phyloP scores from a whole-genome alignment of 2,797 vertebrate genomes.

The Jordanella pulchra region DNA sequence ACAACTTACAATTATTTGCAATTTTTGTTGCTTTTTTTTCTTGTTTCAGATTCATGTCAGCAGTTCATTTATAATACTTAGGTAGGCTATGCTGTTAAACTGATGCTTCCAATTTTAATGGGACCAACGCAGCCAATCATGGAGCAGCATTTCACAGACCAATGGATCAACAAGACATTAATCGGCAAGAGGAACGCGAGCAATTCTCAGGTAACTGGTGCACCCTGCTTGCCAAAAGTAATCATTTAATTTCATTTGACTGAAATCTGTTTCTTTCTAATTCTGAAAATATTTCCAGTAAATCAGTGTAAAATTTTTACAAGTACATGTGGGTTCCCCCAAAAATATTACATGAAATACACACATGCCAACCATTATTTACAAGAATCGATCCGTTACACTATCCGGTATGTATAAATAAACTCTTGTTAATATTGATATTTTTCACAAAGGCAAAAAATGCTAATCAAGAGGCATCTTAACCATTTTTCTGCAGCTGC shows the following conservation, averaged over 20 bases:
- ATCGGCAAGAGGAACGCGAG: slow-evolving; percentile 1
- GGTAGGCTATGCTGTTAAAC: slow-evolving; percentile 7
- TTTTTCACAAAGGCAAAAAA: slow-evolving; percentile 32
- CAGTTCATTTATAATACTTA: background rate
- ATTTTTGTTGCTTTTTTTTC: background rate
- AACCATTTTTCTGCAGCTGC: slow-evolving; percentile 27
- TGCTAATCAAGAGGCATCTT: slow-evolving; percentile 22
- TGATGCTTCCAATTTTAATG: background rate
- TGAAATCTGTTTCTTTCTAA: slow-evolving; percentile 20
- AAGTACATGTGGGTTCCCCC: background rate
- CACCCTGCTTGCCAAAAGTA: background rate
- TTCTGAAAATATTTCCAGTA: slow-evolving; percentile 1
- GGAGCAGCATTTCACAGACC: background rate
- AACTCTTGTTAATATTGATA: slow-evolving; percentile 16
- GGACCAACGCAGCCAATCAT: slow-evolving; percentile 5
- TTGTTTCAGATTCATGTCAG: background rate
- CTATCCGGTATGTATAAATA: slow-evolving; percentile 6
- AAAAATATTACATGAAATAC: background rate
- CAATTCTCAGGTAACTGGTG: background rate
- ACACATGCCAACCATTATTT: slow-evolving; percentile 1
- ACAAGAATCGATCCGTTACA: slow-evolving; percentile 7
- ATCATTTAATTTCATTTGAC: slow-evolving; percentile 15
- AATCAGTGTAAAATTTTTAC: slow-evolving; percentile 13
- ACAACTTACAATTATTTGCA: background rate
- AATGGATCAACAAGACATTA: slow-evolving; percentile 3